Conservation (phyloP, 2,797 vertebrate species). For the Chloroceryle inda region DNA sequence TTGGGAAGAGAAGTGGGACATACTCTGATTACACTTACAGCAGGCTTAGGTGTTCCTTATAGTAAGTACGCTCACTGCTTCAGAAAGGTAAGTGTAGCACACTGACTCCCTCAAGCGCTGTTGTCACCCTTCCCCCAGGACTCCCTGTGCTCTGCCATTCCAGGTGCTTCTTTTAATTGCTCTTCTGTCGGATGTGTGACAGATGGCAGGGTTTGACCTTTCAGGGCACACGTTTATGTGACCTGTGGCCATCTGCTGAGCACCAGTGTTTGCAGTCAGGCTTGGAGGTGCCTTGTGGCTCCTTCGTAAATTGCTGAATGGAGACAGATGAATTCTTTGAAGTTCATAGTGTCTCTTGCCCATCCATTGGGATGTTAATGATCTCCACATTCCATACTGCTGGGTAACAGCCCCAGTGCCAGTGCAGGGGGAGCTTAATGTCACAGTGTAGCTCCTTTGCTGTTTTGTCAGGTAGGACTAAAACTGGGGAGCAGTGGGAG, state of each 20-base stretch:
- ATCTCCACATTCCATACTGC: background rate
- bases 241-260: background rate
- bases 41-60: background rate
- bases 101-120: background rate
- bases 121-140: background rate
- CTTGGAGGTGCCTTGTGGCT: background rate
- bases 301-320: background rate
- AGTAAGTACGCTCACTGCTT: background rate
- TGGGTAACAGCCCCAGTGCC: background rate
- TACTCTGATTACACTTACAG: rapidly evolving
- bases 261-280: rapidly evolving
- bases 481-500: background rate
- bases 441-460: background rate
- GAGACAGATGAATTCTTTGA: background rate
- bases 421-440: background rate
- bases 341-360: background rate
- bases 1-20: background rate
- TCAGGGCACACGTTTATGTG: rapidly evolving
- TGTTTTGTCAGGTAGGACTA: background rate
- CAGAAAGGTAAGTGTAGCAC: background rate
- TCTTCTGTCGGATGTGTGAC: rapidly evolving
- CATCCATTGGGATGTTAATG: background rate
- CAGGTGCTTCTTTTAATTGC: background rate
- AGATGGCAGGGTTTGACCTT: background rate
- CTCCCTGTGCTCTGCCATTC: background rate